A percentile compares a stretch with the other conserved stretches of the same genome.
phyloP scores from a whole-genome alignment of 2,888 invertebrate genomes.

The Lasioglossum pauxillum region DNA sequence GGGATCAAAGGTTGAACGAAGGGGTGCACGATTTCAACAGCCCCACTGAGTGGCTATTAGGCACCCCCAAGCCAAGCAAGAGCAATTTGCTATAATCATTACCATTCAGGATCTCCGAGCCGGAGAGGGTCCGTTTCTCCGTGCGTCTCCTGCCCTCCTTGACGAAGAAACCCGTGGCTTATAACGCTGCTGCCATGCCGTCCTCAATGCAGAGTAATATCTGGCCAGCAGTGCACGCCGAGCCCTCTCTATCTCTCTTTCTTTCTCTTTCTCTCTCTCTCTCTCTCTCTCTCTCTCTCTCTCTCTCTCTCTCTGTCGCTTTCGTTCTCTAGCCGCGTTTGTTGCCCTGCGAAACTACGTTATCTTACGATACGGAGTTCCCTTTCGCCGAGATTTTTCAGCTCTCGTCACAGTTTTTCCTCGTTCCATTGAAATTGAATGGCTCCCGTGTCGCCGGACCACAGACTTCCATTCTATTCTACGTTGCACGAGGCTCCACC shows the following conservation, averaged over 20 bases:
- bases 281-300: not conserved
- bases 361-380: not conserved
- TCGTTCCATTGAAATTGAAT: constrained; percentile 5
- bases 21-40: constrained; percentile 80
- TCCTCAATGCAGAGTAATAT: constrained; percentile 65
- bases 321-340: not conserved
- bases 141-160: constrained; percentile 68
- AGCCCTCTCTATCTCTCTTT: not conserved
- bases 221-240: constrained; percentile 53
- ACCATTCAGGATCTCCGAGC: constrained; percentile 80
- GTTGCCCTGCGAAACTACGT: not conserved
- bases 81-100: constrained; percentile 83
- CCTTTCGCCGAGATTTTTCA: constrained; percentile 1
- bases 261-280: not conserved
- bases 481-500: not conserved
- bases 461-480: not conserved
- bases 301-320: not conserved
- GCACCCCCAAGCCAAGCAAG: constrained; percentile 79
- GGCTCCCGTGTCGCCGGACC: not conserved
- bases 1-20: constrained; percentile 83
- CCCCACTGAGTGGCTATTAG: constrained; percentile 83
- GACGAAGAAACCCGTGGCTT: constrained; percentile 62
- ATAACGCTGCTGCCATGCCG: constrained; percentile 52
- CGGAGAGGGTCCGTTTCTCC: constrained; percentile 75
- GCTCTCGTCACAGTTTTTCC: constrained; percentile 23